Evolutionary conservation across 1,140 invertebrate species (phyloP).

Genomic region (Aphelenchoides besseyi): DNA sequence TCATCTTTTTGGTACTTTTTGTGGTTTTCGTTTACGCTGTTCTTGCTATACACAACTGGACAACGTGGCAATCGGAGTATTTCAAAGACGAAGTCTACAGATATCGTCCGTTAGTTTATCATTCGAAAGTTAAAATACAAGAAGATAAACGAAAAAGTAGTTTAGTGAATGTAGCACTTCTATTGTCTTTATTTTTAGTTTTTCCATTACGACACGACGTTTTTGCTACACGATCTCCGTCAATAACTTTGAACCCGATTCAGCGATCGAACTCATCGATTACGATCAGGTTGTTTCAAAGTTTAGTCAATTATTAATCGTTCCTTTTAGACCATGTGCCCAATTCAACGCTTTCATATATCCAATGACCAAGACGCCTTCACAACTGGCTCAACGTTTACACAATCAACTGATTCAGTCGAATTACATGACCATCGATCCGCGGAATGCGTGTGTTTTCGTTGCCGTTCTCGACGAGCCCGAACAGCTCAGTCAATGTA

Average conservation of each 20-base stretch:
- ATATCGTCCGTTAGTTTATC: constrained; percentile 5
- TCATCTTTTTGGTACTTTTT: background rate
- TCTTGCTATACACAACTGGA: constrained; percentile 12
- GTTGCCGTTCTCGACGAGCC: constrained; percentile 11
- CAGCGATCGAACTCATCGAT: background rate
- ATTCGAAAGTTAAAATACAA: constrained; percentile 11
- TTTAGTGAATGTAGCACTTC: background rate
- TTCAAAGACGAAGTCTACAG: background rate
- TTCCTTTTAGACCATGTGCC: constrained; percentile 9
- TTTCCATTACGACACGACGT: constrained; percentile 17
- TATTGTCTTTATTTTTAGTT: background rate
- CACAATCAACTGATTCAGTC: constrained; percentile 13
- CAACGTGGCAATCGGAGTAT: constrained; percentile 9
- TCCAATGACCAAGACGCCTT: background rate
- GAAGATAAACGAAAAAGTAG: constrained; percentile 21
- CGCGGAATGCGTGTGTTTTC: constrained; percentile 6
- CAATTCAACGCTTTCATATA: constrained; percentile 14
- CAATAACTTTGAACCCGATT: background rate
- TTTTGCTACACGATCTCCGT: background rate
- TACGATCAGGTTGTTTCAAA: background rate
- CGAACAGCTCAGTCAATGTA: background rate
- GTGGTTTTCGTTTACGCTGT: background rate
- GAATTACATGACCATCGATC: background rate
- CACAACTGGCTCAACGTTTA: background rate
- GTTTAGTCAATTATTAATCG: background rate